phyloP scores from a whole-genome alignment of 1,140 invertebrate genomes.

The Hydropsyche tenuis region DNA sequence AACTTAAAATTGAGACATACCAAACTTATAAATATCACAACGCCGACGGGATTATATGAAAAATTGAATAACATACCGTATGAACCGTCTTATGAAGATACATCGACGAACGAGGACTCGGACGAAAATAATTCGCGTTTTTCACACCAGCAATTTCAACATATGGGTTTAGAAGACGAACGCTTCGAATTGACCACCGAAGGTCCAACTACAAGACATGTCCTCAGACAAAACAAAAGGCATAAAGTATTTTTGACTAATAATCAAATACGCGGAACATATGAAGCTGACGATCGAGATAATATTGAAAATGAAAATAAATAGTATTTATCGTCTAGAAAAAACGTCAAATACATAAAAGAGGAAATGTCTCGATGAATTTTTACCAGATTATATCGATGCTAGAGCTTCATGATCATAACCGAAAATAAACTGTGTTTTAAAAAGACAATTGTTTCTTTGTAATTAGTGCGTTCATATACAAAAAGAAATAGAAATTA shows the following conservation, averaged over 20 bases:
- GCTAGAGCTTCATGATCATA: too few relatives aligned
- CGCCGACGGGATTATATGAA: slow-evolving; percentile 24
- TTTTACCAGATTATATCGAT: too few relatives aligned
- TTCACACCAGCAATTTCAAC: background rate
- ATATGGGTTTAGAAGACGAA: too few relatives aligned
- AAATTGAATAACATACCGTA: slow-evolving; percentile 24
- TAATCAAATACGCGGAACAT: background rate
- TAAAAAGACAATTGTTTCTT: too few relatives aligned
- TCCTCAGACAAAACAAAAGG: too few relatives aligned
- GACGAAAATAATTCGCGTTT: slow-evolving; percentile 1
- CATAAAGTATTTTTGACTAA: background rate
- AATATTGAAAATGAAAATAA: background rate
- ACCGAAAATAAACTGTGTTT: too few relatives aligned
- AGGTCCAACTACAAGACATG: background rate
- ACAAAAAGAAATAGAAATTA: too few relatives aligned
- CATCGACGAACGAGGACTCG: background rate
- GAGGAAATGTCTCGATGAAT: too few relatives aligned
- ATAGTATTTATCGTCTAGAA: too few relatives aligned
- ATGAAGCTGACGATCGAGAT: background rate
- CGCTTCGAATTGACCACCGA: too few relatives aligned
- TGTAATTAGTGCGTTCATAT: too few relatives aligned
- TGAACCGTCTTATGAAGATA: slow-evolving; percentile 21
- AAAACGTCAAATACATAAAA: too few relatives aligned
- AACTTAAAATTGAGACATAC: slow-evolving; percentile 1
- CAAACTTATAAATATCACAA: slow-evolving; percentile 22